phyloP scores from a whole-genome alignment of 2,797 vertebrate genomes.

The Hydrocynus forskahlii region DNA sequence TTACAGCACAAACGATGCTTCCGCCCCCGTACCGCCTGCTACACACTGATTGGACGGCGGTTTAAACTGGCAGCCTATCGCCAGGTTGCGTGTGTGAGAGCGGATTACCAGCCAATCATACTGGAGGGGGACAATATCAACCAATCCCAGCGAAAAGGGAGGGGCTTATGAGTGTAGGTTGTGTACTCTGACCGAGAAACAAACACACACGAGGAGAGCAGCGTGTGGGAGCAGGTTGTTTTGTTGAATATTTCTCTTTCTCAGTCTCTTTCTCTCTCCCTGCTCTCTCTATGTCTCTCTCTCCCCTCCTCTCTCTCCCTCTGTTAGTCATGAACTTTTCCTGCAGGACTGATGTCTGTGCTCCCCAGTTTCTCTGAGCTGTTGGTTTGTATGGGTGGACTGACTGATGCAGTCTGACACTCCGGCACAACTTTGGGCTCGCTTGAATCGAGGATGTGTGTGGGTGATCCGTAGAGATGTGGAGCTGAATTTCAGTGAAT shows the following conservation, averaged over 20 bases:
- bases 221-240: too few species aligned
- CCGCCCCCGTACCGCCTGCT: not conserved
- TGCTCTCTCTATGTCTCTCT: not conserved
- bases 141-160: not conserved
- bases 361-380: not conserved
- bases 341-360: too few species aligned
- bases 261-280: not conserved
- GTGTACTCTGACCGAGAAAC: too few species aligned
- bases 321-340: not conserved
- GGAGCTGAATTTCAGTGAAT: not conserved
- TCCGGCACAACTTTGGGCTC: not conserved
- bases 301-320: not conserved
- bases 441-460: not conserved
- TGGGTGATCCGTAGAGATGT: not conserved
- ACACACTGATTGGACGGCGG: not conserved
- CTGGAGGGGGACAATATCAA: not conserved
- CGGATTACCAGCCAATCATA: not conserved
- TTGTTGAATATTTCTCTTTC: not conserved
- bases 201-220: not conserved
- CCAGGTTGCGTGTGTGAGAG: not conserved
- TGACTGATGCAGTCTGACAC: not conserved
- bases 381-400: not conserved
- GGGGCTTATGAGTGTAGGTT: not conserved
- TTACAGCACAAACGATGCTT: too few species aligned
- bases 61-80: not conserved